Conservation (phyloP, 2,888 invertebrate genomes). For the Heteromurus nitidus region DNA sequence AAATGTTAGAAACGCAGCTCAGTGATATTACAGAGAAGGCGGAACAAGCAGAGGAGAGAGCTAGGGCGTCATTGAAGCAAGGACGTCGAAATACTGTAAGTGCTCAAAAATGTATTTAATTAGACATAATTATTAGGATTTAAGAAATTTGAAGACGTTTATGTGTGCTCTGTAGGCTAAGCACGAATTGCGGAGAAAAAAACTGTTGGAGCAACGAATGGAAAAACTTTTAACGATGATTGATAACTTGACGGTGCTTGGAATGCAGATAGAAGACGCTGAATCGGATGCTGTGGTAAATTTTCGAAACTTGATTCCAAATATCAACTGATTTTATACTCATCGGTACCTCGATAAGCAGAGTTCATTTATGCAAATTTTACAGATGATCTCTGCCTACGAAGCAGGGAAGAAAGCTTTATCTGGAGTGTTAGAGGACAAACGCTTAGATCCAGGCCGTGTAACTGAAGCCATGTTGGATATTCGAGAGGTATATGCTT, state of each 20-base stretch:
- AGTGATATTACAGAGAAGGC: constrained; percentile 47
- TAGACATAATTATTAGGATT: too few relatives aligned
- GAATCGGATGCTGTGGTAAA: constrained; percentile 69
- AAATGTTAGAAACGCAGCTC: constrained; percentile 67
- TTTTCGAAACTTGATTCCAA: too few relatives aligned
- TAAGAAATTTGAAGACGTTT: too few relatives aligned
- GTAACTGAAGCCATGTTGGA: constrained; percentile 71
- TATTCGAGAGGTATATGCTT: constrained; percentile 67
- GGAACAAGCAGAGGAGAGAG: constrained; percentile 50
- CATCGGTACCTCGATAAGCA: too few relatives aligned
- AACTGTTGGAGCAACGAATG: constrained; percentile 64
- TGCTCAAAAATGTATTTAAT: not conserved
- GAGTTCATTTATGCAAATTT: too few relatives aligned
- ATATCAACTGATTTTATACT: too few relatives aligned
- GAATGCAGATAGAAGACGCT: constrained; percentile 69
- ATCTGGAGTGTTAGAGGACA: constrained; percentile 66
- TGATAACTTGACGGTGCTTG: constrained; percentile 68
- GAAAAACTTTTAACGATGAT: constrained; percentile 67
- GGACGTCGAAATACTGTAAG: constrained; percentile 66
- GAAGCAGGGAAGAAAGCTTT: constrained; percentile 70
- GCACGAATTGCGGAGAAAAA: constrained; percentile 68
- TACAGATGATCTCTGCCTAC: constrained; percentile 67
- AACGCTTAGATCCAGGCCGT: constrained; percentile 64
- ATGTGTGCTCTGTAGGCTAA: constrained; percentile 64
- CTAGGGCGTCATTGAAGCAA: constrained; percentile 59